Percentiles rank a stretch among this genome's conserved stretches.
Evolutionary conservation across 1,140 invertebrate species (phyloP).

Genomic region (Nasonia giraulti): DNA sequence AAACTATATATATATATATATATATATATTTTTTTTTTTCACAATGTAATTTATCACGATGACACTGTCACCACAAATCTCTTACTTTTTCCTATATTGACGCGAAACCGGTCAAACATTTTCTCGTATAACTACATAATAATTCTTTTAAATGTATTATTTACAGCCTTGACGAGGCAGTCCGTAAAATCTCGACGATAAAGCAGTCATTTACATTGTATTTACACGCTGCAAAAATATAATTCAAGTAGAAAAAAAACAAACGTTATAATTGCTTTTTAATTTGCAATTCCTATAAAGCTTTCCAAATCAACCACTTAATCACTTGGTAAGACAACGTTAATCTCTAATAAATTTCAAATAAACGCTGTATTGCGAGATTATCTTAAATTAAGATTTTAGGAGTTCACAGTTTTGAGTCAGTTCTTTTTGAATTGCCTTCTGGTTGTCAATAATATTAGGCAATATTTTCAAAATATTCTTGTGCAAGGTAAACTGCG

Average conservation of each 20-base stretch:
- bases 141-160: conserved; percentile 38
- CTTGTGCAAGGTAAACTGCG: too few species aligned
- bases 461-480: not conserved
- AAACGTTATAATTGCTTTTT: conserved; percentile 19
- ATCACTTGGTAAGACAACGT: not conserved
- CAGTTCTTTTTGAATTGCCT: not conserved
- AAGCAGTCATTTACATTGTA: conserved; percentile 48
- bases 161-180: conserved; percentile 28
- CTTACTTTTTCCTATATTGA: not conserved
- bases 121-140: conserved; percentile 19
- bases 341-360: conserved; percentile 1
- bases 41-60: conserved; percentile 21
- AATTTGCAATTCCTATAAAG: conserved; percentile 23
- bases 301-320: not conserved
- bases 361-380: not conserved
- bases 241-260: conserved; percentile 36
- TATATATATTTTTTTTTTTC: conserved; percentile 6
- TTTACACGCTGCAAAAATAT: conserved; percentile 49
- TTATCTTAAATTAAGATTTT: not conserved
- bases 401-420: not conserved
- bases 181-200: conserved; percentile 24
- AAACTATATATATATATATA: conserved; percentile 52
- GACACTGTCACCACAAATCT: conserved; percentile 33
- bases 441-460: not conserved
- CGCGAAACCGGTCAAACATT: not conserved